Evolutionary conservation across 2,888 invertebrate species (phyloP), one percentile per base, ranked within the genome.

Genomic region (Lathronympha strigana): DNA sequence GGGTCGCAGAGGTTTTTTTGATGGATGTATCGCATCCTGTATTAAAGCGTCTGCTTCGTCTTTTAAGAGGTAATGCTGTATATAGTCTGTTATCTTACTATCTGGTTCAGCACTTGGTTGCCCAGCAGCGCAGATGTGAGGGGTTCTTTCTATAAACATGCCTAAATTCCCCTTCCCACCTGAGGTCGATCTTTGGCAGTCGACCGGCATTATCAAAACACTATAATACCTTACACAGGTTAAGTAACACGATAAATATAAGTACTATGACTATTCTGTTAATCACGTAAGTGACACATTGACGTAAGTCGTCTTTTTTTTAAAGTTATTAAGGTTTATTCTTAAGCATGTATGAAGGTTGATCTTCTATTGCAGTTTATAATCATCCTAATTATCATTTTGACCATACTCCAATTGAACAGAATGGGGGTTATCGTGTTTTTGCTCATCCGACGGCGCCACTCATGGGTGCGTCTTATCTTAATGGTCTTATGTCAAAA

Each of bases 131-230:
- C 74, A 76, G 40, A 83, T 69, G 1, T 71, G 69, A 0, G 73
- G 69, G 57, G 72, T 73, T 63, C 82, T 76, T 53, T 83, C 80
- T 28, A 73, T 76, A 68, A 82, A 81, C 74, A 71, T 73, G 3
- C 79, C 79, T 28, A 61, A 38, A 61, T 84, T 84, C 17, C 82
- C 82, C 69, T 81, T 82, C 1, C 82, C 82, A 0, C 81, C 80
- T 15, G 71, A 69, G 19, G 69, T 72, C 55, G 53, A 53, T 38
- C 60, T 53, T 60, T 53, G 58, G 38, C 60, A 60, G 43, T 66
- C 47, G 11, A 53, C 40, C 0, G 58, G 60, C 60, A 66, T 63
- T 38, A 33, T 43, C 9, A 31, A 49, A 11, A 17, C n/a, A 40
- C 40, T 53, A 31, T 25, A 51, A 40, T 40, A 17, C n/a, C 0